These are phyloP conservation scores for Vanessa tameamea DNA, from an alignment of 1,140 invertebrate genomes.

Conservation along the genomic window DNA sequence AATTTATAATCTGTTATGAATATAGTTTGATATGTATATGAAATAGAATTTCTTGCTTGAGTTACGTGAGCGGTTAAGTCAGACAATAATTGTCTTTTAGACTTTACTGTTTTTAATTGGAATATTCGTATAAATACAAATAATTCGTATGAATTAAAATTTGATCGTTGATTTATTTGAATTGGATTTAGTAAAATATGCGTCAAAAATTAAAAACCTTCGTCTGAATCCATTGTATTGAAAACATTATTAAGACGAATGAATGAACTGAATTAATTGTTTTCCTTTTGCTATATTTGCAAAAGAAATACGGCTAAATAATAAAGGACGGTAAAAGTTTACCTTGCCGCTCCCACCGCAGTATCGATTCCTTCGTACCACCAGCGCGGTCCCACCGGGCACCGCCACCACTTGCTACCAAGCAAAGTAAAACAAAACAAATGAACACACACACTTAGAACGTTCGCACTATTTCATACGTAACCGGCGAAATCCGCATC, in stretches of 20 bases:
- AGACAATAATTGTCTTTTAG: not conserved
- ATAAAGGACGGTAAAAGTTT: conserved; percentile 52
- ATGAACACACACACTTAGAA: conserved; percentile 65
- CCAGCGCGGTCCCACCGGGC: conserved; percentile 63
- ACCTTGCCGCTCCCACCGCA: conserved; percentile 74
- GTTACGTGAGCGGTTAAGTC: conserved; percentile 7
- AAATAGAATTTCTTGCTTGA: not conserved
- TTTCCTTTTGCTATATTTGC: conserved; percentile 11
- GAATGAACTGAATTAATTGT: not conserved
- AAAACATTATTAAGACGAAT: not conserved
- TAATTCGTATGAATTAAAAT: too few species aligned
- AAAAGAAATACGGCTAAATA: conserved; percentile 39
- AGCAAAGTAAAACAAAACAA: conserved; percentile 72
- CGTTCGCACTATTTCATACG: conserved; percentile 57
- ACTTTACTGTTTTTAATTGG: too few species aligned
- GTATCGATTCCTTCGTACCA: conserved; percentile 73
- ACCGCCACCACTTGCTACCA: conserved; percentile 57
- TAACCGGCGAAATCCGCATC: conserved; percentile 58
- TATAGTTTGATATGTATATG: not conserved
- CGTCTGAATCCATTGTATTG: too few species aligned
- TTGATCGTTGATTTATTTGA: too few species aligned
- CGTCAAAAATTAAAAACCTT: too few species aligned
- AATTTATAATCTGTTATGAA: not conserved
- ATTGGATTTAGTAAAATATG: too few species aligned
- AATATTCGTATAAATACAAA: too few species aligned